Base-by-base conservation (phyloP, 2,113 vertebrate species). In the Sterna hirundo region DNA sequence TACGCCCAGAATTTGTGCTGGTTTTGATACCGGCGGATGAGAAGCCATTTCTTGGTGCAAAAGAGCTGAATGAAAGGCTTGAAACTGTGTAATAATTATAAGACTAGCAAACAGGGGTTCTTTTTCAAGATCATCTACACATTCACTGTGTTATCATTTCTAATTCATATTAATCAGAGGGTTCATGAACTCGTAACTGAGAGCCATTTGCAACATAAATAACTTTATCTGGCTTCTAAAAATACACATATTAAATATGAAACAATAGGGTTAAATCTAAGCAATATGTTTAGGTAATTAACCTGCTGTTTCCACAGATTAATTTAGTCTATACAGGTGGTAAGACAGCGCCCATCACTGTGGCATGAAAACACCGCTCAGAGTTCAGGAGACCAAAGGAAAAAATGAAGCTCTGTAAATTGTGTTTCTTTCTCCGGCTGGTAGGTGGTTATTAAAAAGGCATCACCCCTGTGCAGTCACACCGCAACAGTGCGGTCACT, bases 141-240 rank as follows among this genome's bases (percentile, higher is more conserved):
- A 90, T 95, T 94, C 91, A 87, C 89, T 78, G 11, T 60, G 82
- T 88, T 96, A 97, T 90, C 46, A 91, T 95, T 95, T 88, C 82
- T 95, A 97, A 97, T 91, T 97, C 96, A 94, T 96, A 95, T 96
- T 97, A 97, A 97, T 95, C 96, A 93, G 75, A 83, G 69, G 75
- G 94, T 91, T 93, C 89, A 26, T 60, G 96, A 97, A 95, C 94
- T 95, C 2, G 15, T 88, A 95, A 93, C 62, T 81, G 89, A 91
- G 84, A 97, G 68, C 71, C 87, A 86, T 96, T 96, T 93, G 71
- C 68, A 91, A 64, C 68, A 90, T 66, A 97, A 96, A 90, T 96
- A 96, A 96, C 94, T 95, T 93, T 90, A 88, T 85, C 71, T 64
- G 46, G 20, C 76, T 90, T 93, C 84, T 68, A 88, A 93, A 97